Evolutionary conservation across 2,888 invertebrate genomes (phyloP).

Genomic region (Willowsia nigromaculata): DNA sequence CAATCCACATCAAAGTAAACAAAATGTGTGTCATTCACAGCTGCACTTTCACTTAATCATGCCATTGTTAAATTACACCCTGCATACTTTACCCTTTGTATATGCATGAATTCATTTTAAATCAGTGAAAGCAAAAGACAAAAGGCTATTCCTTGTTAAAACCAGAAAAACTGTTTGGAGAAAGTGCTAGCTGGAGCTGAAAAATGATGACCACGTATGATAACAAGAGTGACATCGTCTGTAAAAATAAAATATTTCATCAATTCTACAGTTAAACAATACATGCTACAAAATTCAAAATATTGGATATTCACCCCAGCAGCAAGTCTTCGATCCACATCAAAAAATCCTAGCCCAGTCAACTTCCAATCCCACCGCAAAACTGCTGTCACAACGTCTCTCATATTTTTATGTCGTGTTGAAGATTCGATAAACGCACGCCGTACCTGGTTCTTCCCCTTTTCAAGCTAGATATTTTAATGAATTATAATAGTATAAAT

Average conservation of each 20-base stretch:
- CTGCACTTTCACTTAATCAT: too few relatives aligned
- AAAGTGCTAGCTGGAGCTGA: constrained; percentile 52
- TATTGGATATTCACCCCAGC: constrained; percentile 66
- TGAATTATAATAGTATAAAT: too few relatives aligned
- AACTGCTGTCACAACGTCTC: constrained; percentile 42
- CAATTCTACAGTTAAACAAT: too few relatives aligned
- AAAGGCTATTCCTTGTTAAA: neutral
- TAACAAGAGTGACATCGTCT: constrained; percentile 52
- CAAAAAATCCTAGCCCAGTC: constrained; percentile 63
- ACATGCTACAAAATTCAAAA: too few relatives aligned
- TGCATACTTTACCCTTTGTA: too few relatives aligned
- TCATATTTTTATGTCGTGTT: neutral
- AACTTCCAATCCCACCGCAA: constrained; percentile 57
- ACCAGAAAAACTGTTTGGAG: neutral
- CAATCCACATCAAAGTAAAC: too few relatives aligned
- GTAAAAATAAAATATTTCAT: neutral
- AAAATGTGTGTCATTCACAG: too few relatives aligned
- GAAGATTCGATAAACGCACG: constrained; percentile 8
- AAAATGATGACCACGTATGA: constrained; percentile 64
- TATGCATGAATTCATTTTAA: too few relatives aligned
- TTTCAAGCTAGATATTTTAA: constrained; percentile 29
- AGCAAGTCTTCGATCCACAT: constrained; percentile 64
- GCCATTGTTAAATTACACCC: too few relatives aligned
- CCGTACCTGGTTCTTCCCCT: constrained; percentile 30
- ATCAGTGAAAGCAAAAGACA: too few relatives aligned